Conservation (phyloP, 2,888 invertebrate genomes). For the Willowsia nigromaculata region DNA sequence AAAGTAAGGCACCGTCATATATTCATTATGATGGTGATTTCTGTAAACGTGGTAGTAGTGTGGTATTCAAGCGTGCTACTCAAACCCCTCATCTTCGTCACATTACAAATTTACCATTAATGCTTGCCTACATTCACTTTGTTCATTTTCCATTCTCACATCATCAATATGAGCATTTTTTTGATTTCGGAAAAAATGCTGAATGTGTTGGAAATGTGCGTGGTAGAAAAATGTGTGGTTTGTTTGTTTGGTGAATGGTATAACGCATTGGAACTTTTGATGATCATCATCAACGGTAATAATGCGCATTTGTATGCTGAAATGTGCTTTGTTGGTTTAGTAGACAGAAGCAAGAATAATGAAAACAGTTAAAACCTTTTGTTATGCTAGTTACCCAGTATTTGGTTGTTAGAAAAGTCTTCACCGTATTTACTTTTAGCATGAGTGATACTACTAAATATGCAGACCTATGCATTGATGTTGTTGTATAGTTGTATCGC, state of each 20-base stretch:
- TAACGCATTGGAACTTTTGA: background rate
- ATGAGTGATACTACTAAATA: no score
- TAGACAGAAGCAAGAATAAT: background rate
- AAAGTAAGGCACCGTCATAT: constrained; percentile 2
- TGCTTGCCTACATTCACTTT: background rate
- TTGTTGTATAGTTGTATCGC: background rate
- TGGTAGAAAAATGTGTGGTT: background rate
- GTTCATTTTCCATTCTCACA: background rate
- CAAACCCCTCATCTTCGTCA: background rate
- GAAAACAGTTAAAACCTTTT: constrained; percentile 19
- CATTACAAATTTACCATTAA: background rate
- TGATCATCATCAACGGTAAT: background rate
- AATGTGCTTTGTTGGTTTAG: background rate
- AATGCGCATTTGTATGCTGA: background rate
- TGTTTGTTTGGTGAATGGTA: constrained; percentile 5
- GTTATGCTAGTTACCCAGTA: background rate
- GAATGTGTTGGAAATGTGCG: background rate
- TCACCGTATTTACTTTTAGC: no score
- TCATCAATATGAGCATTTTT: background rate
- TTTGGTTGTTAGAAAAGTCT: no score
- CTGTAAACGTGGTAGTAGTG: background rate
- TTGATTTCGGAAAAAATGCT: background rate
- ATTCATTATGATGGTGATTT: background rate
- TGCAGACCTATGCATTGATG: no score
- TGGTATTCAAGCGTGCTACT: constrained; percentile 1